Conservation (phyloP, 2,888 invertebrate genomes). For the Mechanitis mazaeus region DNA sequence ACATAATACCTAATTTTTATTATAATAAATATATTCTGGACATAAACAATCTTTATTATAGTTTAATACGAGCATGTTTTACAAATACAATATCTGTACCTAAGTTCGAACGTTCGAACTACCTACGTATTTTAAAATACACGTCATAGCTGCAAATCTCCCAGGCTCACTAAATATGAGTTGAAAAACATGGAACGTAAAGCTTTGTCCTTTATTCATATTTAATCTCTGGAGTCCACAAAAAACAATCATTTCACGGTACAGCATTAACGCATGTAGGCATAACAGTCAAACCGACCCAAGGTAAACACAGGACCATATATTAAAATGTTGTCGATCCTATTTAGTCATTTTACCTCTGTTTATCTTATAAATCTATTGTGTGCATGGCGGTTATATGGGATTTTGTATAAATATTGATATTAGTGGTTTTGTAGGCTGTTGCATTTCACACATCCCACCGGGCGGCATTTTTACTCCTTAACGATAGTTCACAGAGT, state of each 20-base stretch:
- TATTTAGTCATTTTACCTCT: constrained; percentile 75
- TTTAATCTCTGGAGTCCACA: constrained; percentile 69
- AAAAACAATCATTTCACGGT: constrained; percentile 76
- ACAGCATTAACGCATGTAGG: constrained; percentile 74
- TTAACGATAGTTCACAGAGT: constrained; percentile 25
- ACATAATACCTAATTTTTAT: too few relatives aligned
- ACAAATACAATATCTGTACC: neutral
- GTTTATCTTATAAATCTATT: constrained; percentile 77
- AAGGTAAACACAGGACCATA: constrained; percentile 69
- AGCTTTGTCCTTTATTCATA: constrained; percentile 59
- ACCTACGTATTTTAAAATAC: constrained; percentile 3
- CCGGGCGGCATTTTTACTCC: constrained; percentile 41
- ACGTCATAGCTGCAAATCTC: constrained; percentile 18
- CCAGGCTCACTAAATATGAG: constrained; percentile 17
- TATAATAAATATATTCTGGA: too few relatives aligned
- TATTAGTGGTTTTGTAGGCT: constrained; percentile 60
- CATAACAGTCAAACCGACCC: constrained; percentile 67
- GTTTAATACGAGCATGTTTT: too few relatives aligned
- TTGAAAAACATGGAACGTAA: constrained; percentile 20
- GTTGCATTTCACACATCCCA: constrained; percentile 74
- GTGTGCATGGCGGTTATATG: constrained; percentile 73
- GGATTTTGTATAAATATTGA: constrained; percentile 74
- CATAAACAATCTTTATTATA: too few relatives aligned
- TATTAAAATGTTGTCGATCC: constrained; percentile 76
- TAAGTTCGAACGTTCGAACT: neutral